Conservation (phyloP, 1,140 invertebrate genomes). For the Bradynema listronoti region DNA sequence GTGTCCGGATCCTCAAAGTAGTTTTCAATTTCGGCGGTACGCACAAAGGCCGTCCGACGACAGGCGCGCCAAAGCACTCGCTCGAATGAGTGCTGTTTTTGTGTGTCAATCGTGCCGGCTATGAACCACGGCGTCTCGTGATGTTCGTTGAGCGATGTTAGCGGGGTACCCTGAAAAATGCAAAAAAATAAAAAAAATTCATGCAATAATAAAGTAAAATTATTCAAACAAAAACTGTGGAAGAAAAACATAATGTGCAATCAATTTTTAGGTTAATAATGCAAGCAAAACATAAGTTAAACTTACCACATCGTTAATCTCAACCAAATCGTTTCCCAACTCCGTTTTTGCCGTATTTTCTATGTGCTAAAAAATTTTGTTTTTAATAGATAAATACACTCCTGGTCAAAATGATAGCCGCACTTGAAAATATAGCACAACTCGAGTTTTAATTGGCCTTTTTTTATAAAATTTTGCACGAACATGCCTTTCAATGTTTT, state of each 20-base stretch:
- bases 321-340: slow-evolving; percentile 40
- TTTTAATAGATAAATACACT: too few species aligned
- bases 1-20: slow-evolving; percentile 85
- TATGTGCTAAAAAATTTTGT: slow-evolving; percentile 49
- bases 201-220: slow-evolving; percentile 8
- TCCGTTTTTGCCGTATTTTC: slow-evolving; percentile 48
- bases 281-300: neutral
- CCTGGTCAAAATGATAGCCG: too few species aligned
- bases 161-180: slow-evolving; percentile 29
- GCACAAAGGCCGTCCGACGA: slow-evolving; percentile 75
- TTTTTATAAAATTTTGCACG: too few species aligned
- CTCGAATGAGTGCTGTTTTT: slow-evolving; percentile 89
- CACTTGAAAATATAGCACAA: too few species aligned
- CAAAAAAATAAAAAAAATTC: neutral
- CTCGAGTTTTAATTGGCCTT: too few species aligned
- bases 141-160: slow-evolving; percentile 35
- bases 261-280: slow-evolving; percentile 7
- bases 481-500: too few species aligned
- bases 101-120: slow-evolving; percentile 66
- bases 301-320: slow-evolving; percentile 43
- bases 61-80: slow-evolving; percentile 96
- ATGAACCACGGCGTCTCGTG: slow-evolving; percentile 57
- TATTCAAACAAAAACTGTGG: neutral
- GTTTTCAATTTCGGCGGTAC: slow-evolving; percentile 68
- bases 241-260: slow-evolving; percentile 3